phyloP scores from a whole-genome alignment of 1,140 invertebrate species.

The Drosophila nigrodunni region DNA sequence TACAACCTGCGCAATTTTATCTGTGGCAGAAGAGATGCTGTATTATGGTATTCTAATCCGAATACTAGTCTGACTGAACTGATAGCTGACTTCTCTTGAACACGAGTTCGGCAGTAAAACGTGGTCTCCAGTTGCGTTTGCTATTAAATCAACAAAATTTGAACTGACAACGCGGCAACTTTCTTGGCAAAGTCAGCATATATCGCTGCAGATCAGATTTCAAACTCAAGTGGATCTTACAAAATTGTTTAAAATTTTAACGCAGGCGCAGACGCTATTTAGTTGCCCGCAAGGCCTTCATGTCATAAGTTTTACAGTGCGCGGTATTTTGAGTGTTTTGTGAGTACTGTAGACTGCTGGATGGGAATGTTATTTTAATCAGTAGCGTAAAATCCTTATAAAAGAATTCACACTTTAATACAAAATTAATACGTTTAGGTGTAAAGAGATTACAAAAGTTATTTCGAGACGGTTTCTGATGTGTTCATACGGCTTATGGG shows the following conservation, averaged over 20 bases:
- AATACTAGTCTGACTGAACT: too few species aligned
- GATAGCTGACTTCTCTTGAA: not conserved
- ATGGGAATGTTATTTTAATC: conserved; percentile 14
- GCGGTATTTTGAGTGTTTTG: conserved; percentile 1
- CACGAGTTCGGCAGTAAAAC: not conserved
- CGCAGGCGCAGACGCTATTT: conserved; percentile 30
- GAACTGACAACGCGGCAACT: conserved; percentile 23
- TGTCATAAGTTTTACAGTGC: not conserved
- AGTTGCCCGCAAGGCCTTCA: conserved; percentile 32
- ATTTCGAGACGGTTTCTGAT: conserved; percentile 2
- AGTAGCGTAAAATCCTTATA: conserved; percentile 3
- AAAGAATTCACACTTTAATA: not conserved
- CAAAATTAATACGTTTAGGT: conserved; percentile 19
- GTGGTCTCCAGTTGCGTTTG: not conserved
- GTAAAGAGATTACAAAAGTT: conserved; percentile 36
- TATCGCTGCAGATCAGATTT: not conserved
- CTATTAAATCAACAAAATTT: conserved; percentile 10
- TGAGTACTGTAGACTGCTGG: conserved; percentile 1
- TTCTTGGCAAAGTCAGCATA: not conserved
- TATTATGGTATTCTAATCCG: too few species aligned
- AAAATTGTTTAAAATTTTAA: conserved; percentile 3
- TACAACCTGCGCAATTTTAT: too few species aligned
- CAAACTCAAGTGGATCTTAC: conserved; percentile 13
- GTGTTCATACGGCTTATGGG: conserved; percentile 20
- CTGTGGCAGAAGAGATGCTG: too few species aligned